Conservation (phyloP, 2,888 invertebrate genomes). For the Drosophila prostipennis region DNA sequence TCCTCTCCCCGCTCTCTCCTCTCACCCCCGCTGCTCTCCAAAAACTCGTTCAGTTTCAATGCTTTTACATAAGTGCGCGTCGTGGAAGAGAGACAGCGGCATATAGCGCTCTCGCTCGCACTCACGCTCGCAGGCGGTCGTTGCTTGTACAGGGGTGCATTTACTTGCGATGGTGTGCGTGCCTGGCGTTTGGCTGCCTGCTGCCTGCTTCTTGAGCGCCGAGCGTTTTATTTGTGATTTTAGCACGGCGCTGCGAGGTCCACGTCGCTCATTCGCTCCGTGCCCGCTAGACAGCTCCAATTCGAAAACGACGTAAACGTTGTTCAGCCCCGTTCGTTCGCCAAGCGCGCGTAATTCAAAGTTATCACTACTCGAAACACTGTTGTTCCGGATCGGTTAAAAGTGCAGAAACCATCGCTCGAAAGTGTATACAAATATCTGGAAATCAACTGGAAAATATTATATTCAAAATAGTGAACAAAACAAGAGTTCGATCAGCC, state of each 20-base stretch:
- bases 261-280: constrained; percentile 71
- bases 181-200: constrained; percentile 54
- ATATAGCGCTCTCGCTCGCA: constrained; percentile 17
- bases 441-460: neutral
- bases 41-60: constrained; percentile 77
- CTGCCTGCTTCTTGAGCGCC: constrained; percentile 80
- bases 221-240: constrained; percentile 83
- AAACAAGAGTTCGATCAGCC: constrained; percentile 30
- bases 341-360: constrained; percentile 75
- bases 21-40: constrained; percentile 47
- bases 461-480: neutral
- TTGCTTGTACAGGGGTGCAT: constrained; percentile 67
- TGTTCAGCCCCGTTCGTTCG: constrained; percentile 15
- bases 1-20: constrained; percentile 18
- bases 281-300: constrained; percentile 66
- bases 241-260: constrained; percentile 82
- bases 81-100: constrained; percentile 34
- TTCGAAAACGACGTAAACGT: constrained; percentile 63
- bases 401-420: constrained; percentile 8
- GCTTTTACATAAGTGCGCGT: constrained; percentile 74
- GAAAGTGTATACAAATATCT: neutral
- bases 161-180: constrained; percentile 55
- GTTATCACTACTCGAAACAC: constrained; percentile 48
- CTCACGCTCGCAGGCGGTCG: constrained; percentile 9
- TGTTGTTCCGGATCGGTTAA: constrained; percentile 5